These are phyloP conservation scores for Zeuzera pyrina DNA, from an alignment of 2,888 invertebrate species.

Conservation along the genomic window DNA sequence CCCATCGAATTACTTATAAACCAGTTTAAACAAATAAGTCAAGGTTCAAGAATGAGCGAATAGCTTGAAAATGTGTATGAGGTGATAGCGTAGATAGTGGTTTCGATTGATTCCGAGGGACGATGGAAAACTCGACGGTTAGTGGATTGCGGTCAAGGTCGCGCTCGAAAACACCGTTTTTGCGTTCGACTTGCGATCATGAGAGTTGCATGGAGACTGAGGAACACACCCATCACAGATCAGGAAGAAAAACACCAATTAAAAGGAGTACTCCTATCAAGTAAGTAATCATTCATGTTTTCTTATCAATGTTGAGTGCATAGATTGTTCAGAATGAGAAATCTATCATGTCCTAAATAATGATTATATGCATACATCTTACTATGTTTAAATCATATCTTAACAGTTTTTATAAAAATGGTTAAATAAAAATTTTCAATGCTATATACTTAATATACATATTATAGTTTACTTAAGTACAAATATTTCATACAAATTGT, in stretches of 20 bases:
- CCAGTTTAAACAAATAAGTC: slow-evolving; percentile 27
- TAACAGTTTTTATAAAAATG: no score
- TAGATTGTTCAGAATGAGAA: no score
- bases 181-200: slow-evolving; percentile 72
- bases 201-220: slow-evolving; percentile 69
- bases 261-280: slow-evolving; percentile 64
- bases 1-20: slow-evolving; percentile 33
- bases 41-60: slow-evolving; percentile 21
- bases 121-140: slow-evolving; percentile 56
- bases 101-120: slow-evolving; percentile 9
- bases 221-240: slow-evolving; percentile 61
- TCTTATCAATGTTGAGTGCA: no score
- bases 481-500: no score
- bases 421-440: no score
- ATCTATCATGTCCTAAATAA: no score
- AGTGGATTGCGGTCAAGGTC: slow-evolving; percentile 78
- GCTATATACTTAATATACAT: no score
- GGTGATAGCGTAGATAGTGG: slow-evolving; percentile 13
- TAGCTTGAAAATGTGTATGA: slow-evolving; percentile 29
- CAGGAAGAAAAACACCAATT: slow-evolving; percentile 62
- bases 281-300: no score
- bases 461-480: no score
- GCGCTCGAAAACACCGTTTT: slow-evolving; percentile 79
- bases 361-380: no score
- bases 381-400: no score